phyloP scores from a whole-genome alignment of 1,140 invertebrate genomes.

The Drosophila nigromelanica region DNA sequence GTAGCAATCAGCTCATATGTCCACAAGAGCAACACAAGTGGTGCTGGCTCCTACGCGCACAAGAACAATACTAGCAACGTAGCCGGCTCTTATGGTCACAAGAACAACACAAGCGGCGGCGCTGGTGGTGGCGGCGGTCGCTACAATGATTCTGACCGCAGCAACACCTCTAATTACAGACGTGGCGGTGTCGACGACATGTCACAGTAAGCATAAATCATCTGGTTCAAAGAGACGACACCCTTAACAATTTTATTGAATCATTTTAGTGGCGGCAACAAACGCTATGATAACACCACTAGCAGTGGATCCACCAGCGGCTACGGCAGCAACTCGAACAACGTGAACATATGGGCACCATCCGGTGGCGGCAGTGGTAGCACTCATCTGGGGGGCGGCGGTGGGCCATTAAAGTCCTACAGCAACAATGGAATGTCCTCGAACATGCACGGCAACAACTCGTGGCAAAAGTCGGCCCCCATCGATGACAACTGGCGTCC shows the following conservation, averaged over 20 bases:
- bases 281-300: slow-evolving; percentile 76
- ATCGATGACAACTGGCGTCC: slow-evolving; percentile 76
- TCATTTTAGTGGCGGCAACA: slow-evolving; percentile 52
- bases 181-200: slow-evolving; percentile 69
- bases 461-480: slow-evolving; percentile 69
- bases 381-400: slow-evolving; percentile 58
- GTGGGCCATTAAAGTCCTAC: slow-evolving; percentile 65
- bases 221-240: neutral
- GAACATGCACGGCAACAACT: slow-evolving; percentile 69
- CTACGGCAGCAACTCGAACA: slow-evolving; percentile 65
- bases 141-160: slow-evolving; percentile 70
- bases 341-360: slow-evolving; percentile 69
- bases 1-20: slow-evolving; percentile 59
- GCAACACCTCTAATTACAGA: slow-evolving; percentile 65
- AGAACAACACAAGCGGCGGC: slow-evolving; percentile 56
- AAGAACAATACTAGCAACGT: slow-evolving; percentile 55
- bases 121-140: slow-evolving; percentile 51
- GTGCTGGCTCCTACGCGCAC: slow-evolving; percentile 64
- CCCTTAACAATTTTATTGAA: neutral
- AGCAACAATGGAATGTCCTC: slow-evolving; percentile 74
- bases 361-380: slow-evolving; percentile 53
- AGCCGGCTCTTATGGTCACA: slow-evolving; percentile 58
- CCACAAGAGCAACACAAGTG: slow-evolving; percentile 54
- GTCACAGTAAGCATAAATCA: slow-evolving; percentile 42
- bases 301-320: slow-evolving; percentile 55